A percentile compares a stretch with the other conserved stretches of the same genome.
Conservation (phyloP, 1,140 invertebrate species). For the Drosophila lacertosa region DNA sequence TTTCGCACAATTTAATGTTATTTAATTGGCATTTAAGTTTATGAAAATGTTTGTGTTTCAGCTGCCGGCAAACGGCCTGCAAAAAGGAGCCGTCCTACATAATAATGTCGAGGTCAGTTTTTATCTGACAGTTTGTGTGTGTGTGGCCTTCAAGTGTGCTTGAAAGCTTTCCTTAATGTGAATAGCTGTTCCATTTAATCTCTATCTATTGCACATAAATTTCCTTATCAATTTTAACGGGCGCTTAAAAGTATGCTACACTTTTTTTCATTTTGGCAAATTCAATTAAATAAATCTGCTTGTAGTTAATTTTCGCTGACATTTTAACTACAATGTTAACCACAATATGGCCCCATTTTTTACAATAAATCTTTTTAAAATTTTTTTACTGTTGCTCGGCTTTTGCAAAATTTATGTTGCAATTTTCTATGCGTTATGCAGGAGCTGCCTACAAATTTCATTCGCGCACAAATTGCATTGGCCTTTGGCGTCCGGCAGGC, state of each 20-base stretch:
- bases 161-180: conserved; percentile 8
- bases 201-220: neutral
- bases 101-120: conserved; percentile 56
- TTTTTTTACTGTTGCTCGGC: conserved; percentile 14
- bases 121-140: conserved; percentile 27
- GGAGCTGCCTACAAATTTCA: conserved; percentile 42
- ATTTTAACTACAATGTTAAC: conserved; percentile 69
- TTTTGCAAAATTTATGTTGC: conserved; percentile 54
- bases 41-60: conserved; percentile 63
- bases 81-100: conserved; percentile 2
- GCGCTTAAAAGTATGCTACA: conserved; percentile 13
- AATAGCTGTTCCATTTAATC: conserved; percentile 20
- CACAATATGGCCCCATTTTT: conserved; percentile 47
- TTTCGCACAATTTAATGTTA: conserved; percentile 81
- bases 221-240: neutral
- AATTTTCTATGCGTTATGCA: conserved; percentile 70
- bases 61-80: conserved; percentile 21
- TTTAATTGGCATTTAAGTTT: conserved; percentile 81
- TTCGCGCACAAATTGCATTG: conserved; percentile 64
- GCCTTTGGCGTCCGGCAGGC: conserved; percentile 47
- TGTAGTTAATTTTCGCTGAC: conserved; percentile 64
- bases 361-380: conserved; percentile 21
- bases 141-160: conserved; percentile 5
- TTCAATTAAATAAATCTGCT: conserved; percentile 46
- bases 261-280: conserved; percentile 2